Evolutionary conservation across 2,113 vertebrate genomes (phyloP), one percentile per base, ranked within the genome.

Genomic region (Alligator sinensis): DNA sequence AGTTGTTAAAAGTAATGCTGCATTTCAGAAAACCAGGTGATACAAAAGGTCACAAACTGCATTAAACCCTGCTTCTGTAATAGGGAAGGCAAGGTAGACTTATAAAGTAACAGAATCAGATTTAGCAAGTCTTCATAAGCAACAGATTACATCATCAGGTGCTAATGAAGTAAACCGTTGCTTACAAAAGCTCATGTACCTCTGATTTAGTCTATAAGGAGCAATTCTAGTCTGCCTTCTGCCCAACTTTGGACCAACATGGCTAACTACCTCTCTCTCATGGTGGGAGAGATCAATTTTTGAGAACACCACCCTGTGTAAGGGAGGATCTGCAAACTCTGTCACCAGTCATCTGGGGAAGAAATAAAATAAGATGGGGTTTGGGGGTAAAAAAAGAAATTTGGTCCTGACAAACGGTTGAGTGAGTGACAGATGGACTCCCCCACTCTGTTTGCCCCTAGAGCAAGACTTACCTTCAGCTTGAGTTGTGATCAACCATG

Each of bases 291-390:
- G 68, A 72, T 38, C 68, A 24, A 19, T 70, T 63, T 84, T 28
- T 77, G 62, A 77, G 86, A 84, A 74, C 9, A 55, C 1, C 30
- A 34, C 0, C 10, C 1, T 28, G 11, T 72, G 34, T 55, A 86
- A 83, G 82, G 3, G 0, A 1, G 22, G 64, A 90, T 61, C 75
- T 82, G 72, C 38, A 77, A 68, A 80, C 38, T 66, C 14, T 81
- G 34, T 63, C 59, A 3, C 2, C 0, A 63, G 47, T 79, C 21
- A 25, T 30, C 72, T 47, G 30, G 0, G 17, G 1, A 38, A 58
- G 27, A 55, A 59, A 76, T 60, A 27, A 47, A 74, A 80, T 30
- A 60, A 72, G 38, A 38, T 2, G 8, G 66, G 38, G 61, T 80
- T 87, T 80, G 68, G 57, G 72, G 30, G 82, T 12, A 22, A n/a